Evolutionary conservation across 2,888 invertebrate genomes (phyloP).

Genomic region (Drosophila picticornis): DNA sequence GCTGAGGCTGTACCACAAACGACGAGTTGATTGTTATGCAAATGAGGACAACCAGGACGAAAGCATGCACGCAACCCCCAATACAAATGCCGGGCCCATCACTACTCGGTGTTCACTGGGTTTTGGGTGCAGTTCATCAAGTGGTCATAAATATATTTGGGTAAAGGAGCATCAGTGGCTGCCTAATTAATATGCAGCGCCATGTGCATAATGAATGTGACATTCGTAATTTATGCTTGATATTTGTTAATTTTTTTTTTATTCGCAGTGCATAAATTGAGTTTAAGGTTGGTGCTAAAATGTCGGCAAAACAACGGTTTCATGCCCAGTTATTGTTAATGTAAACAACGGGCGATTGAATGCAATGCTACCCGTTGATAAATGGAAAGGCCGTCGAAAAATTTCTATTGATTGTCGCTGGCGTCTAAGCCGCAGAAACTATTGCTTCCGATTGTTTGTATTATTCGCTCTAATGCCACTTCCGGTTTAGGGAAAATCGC

Average conservation of each 20-base stretch:
- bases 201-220: constrained; percentile 83
- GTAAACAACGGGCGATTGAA: constrained; percentile 73
- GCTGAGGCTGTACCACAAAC: constrained; percentile 74
- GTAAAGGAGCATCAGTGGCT: constrained; percentile 40
- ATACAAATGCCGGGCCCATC: not conserved
- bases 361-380: constrained; percentile 17
- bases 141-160: constrained; percentile 75
- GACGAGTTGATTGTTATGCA: constrained; percentile 82
- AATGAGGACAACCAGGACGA: constrained; percentile 75
- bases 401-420: constrained; percentile 43
- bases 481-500: constrained; percentile 69
- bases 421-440: constrained; percentile 40
- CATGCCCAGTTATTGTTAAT: constrained; percentile 82
- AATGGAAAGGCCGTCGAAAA: constrained; percentile 21
- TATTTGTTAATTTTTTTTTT: constrained; percentile 64
- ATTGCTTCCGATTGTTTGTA: constrained; percentile 26
- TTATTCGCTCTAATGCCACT: constrained; percentile 52
- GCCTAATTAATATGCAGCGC: constrained; percentile 81
- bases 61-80: constrained; percentile 56
- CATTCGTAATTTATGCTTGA: constrained; percentile 83
- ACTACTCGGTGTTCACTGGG: not conserved
- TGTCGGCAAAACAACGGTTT: constrained; percentile 83
- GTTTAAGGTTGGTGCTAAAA: constrained; percentile 57
- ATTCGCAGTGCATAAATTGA: constrained; percentile 52
- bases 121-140: constrained; percentile 80